These are phyloP conservation scores for Thyatira batis DNA, from an alignment of 2,888 invertebrate genomes.

Conservation along the genomic window DNA sequence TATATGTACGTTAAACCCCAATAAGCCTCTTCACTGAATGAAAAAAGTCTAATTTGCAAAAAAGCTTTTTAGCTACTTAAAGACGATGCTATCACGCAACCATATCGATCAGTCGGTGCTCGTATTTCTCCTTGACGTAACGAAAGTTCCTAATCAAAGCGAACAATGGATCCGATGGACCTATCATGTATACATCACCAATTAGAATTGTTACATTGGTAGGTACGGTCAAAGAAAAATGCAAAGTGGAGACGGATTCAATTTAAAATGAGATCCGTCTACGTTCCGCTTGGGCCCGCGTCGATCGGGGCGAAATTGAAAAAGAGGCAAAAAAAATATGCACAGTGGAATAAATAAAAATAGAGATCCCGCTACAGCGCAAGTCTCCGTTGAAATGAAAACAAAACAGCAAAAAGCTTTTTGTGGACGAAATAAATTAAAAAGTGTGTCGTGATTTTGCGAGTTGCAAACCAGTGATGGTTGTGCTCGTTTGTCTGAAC, in stretches of 20 bases:
- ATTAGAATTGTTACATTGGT: constrained; percentile 72
- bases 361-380: constrained; percentile 81
- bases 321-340: constrained; percentile 63
- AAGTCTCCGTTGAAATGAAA: constrained; percentile 82
- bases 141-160: constrained; percentile 52
- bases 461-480: constrained; percentile 50
- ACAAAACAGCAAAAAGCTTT: constrained; percentile 78
- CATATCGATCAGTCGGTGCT: constrained; percentile 54
- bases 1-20: constrained; percentile 4
- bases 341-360: constrained; percentile 78
- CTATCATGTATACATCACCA: constrained; percentile 72
- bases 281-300: constrained; percentile 73
- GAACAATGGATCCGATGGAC: constrained; percentile 67
- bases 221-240: constrained; percentile 64
- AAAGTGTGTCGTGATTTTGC: constrained; percentile 79
- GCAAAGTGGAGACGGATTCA: constrained; percentile 73
- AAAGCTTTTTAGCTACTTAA: constrained; percentile 59
- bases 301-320: constrained; percentile 79
- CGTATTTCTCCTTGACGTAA: constrained; percentile 52
- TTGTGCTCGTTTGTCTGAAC: constrained; percentile 29
- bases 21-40: constrained; percentile 29
- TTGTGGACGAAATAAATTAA: constrained; percentile 82
- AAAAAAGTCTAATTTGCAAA: constrained; percentile 65
- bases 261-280: constrained; percentile 80
- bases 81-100: constrained; percentile 63